Conservation (phyloP, 2,797 vertebrate species). For the Phataginus tricuspis region DNA sequence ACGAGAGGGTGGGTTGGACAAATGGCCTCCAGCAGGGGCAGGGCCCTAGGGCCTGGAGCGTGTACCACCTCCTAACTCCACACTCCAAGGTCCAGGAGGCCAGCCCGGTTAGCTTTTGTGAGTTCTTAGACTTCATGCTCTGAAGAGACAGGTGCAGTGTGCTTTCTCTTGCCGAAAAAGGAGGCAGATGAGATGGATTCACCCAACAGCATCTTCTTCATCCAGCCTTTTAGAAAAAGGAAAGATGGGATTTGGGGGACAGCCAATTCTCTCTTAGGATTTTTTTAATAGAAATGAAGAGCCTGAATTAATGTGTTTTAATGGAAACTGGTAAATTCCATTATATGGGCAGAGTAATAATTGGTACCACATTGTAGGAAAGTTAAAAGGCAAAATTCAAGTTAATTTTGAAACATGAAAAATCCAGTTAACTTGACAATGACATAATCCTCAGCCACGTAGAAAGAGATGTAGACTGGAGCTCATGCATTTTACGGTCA, state of each 20-base stretch:
- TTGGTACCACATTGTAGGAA: background rate
- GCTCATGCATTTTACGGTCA: too few species aligned
- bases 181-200: fast-evolving
- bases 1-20: background rate
- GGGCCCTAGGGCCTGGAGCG: too few species aligned
- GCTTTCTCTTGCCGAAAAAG: background rate
- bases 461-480: background rate
- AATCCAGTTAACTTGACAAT: background rate
- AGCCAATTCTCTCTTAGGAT: background rate
- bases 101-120: fast-evolving
- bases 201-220: background rate
- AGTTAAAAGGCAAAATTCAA: background rate
- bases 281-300: background rate
- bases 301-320: background rate
- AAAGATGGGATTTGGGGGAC: background rate
- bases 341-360: background rate
- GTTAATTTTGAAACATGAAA: background rate
- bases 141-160: background rate
- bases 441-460: background rate
- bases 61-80: background rate
- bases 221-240: background rate
- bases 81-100: background rate
- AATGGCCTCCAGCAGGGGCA: background rate
- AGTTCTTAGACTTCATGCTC: background rate
- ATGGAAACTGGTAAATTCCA: background rate